Conservation (phyloP, 2,113 vertebrate species). For the Brachypodius melanocephalos region DNA sequence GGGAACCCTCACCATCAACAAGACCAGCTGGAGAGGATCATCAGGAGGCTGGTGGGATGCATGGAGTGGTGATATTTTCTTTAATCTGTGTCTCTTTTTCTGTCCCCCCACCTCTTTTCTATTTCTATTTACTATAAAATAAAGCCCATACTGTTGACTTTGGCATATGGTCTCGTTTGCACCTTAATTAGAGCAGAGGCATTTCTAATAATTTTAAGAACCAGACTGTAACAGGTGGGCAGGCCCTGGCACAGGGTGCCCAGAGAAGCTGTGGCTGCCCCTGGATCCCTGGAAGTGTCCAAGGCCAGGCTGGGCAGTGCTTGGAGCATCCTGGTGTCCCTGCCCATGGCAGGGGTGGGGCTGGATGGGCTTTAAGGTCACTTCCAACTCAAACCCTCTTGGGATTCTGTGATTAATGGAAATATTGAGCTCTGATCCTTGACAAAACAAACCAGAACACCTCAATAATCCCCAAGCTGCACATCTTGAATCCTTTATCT, state of each 20-base stretch:
- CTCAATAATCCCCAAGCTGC: not conserved
- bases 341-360: not conserved
- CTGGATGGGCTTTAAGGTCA: rapidly evolving
- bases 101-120: not conserved
- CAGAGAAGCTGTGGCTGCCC: not conserved
- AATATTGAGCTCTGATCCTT: not conserved
- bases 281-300: not conserved
- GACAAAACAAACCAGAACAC: not conserved
- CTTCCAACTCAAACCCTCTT: not conserved
- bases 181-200: not conserved
- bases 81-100: not conserved
- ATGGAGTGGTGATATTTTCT: not conserved
- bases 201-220: not conserved
- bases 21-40: not conserved
- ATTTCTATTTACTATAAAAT: not conserved
- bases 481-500: not conserved
- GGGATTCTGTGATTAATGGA: not conserved
- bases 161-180: rapidly evolving
- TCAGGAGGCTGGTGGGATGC: rapidly evolving
- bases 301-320: rapidly evolving
- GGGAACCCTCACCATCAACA: not conserved
- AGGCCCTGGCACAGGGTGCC: not conserved
- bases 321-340: not conserved
- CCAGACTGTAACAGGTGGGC: rapidly evolving
- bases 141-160: not conserved